Conservation (phyloP, 1,140 invertebrate genomes). For the Mesaphorura yosii region DNA sequence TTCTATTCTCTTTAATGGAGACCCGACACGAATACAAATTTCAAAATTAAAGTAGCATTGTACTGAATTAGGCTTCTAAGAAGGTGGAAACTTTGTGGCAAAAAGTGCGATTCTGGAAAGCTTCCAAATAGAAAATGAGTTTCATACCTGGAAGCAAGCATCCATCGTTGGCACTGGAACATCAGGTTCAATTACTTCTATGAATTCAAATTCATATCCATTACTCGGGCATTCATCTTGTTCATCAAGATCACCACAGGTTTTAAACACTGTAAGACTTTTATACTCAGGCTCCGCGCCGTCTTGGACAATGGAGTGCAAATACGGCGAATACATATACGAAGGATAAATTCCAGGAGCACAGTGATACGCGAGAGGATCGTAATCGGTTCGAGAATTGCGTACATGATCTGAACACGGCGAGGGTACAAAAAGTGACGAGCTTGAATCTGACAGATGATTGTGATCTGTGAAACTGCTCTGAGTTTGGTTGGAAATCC, state of each 20-base stretch:
- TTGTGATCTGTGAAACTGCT: too few relatives aligned
- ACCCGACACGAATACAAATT: too few relatives aligned
- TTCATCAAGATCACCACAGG: conserved; percentile 41
- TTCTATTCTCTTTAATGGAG: too few relatives aligned
- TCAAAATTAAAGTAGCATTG: too few relatives aligned
- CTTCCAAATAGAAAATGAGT: too few relatives aligned
- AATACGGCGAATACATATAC: not conserved
- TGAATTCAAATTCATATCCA: conserved; percentile 58
- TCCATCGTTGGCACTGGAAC: conserved; percentile 72
- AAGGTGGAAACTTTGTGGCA: too few relatives aligned
- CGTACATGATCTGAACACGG: not conserved
- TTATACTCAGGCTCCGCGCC: conserved; percentile 38
- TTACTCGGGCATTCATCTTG: conserved; percentile 14
- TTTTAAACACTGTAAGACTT: conserved; percentile 52
- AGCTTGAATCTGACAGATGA: too few relatives aligned
- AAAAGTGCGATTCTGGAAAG: too few relatives aligned
- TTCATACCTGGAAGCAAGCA: conserved; percentile 54
- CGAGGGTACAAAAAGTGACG: not conserved
- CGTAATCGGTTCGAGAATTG: not conserved
- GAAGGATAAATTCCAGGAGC: conserved; percentile 7
- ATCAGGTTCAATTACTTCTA: conserved; percentile 63
- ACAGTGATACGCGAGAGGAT: not conserved
- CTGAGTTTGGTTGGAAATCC: conserved; percentile 71
- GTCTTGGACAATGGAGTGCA: conserved; percentile 4
- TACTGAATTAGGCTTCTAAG: too few relatives aligned